These are phyloP conservation scores for Sitta europaea DNA, from an alignment of 2,113 vertebrate species.

Conservation along the genomic window DNA sequence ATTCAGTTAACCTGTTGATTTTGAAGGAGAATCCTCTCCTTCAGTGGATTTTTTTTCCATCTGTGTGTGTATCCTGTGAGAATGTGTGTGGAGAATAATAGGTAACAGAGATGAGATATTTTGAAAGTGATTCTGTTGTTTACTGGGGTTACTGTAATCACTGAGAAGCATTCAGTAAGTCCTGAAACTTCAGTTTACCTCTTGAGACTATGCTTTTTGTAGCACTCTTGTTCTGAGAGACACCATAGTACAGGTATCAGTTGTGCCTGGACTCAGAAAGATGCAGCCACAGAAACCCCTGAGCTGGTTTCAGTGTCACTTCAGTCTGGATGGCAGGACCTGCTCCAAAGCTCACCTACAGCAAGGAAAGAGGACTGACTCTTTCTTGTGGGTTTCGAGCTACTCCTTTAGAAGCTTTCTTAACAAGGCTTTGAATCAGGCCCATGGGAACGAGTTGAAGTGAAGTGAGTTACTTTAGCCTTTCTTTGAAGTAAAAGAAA, in stretches of 20 bases:
- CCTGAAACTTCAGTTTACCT: not conserved
- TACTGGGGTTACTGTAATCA: not conserved
- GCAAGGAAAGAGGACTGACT: not conserved
- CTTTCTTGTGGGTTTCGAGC: not conserved
- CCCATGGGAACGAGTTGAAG: not conserved
- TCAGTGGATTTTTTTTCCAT: not conserved
- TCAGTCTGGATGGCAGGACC: not conserved
- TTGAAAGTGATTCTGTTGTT: not conserved
- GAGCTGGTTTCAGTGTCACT: not conserved
- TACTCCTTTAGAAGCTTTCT: not conserved
- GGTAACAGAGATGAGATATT: not conserved
- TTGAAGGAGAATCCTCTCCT: not conserved
- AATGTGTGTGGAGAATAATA: not conserved
- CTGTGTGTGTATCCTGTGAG: not conserved
- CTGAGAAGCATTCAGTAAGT: not conserved
- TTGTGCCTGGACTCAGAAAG: not conserved
- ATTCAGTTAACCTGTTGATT: not conserved
- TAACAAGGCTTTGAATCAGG: constrained; percentile 4
- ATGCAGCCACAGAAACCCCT: not conserved
- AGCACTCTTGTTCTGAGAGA: not conserved
- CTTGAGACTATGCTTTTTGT: not conserved
- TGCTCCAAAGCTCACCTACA: not conserved
- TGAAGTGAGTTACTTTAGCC: not conserved
- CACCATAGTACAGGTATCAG: not conserved
- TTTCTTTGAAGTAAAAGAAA: constrained; percentile 30